Evolutionary conservation across 2,797 vertebrate genomes (phyloP).

Genomic region (Crypturellus tataupa): DNA sequence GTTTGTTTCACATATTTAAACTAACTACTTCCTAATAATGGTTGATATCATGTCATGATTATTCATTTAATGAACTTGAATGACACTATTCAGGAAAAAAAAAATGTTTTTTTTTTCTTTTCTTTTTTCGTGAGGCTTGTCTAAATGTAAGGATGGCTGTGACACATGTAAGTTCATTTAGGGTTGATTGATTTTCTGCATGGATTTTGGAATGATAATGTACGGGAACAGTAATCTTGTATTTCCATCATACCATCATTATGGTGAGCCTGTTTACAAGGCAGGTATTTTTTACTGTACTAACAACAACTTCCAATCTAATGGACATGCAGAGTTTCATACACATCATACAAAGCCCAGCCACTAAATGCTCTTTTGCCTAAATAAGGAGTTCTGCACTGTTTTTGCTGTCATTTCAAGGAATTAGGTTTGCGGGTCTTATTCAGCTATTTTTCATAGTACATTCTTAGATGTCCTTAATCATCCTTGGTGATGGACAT

Average conservation of each 20-base stretch:
- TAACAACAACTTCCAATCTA: not conserved
- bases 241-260: not conserved
- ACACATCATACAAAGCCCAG: accelerated
- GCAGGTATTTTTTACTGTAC: not conserved
- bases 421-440: not conserved
- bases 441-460: not conserved
- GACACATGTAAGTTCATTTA: not conserved
- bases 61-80: not conserved
- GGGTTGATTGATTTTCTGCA: not conserved
- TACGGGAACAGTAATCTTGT: not conserved
- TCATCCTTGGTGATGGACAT: not conserved
- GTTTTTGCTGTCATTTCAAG: not conserved
- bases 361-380: not conserved
- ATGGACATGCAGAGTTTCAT: not conserved
- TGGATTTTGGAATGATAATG: accelerated
- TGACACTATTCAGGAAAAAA: accelerated
- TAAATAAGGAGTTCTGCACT: not conserved
- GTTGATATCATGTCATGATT: not conserved
- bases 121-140: accelerated
- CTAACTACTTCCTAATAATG: not conserved
- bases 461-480: not conserved
- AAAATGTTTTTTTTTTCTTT: accelerated
- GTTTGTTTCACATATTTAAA: not conserved
- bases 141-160: not conserved
- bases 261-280: not conserved